Evolutionary conservation across 2,797 vertebrate species (phyloP), one percentile per base, ranked within the genome.

Genomic region (Streptopelia turtur): DNA sequence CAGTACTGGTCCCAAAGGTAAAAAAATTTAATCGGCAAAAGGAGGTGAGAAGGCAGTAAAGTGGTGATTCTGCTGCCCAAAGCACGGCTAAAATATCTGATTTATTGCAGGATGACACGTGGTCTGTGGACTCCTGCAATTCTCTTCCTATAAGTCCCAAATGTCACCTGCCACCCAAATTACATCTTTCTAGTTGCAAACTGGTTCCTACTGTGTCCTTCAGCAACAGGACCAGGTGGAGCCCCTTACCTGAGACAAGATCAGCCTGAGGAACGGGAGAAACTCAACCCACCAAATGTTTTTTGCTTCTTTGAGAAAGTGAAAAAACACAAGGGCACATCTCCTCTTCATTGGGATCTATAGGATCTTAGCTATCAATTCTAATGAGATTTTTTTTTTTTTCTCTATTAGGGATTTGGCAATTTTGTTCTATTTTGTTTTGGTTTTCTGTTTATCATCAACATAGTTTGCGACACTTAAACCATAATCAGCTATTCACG

Each of bases 1-100:
- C 0, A 11, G 2, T 2, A 0, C 31, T 53, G 31, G 6, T 37
- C 30, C 27, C 22, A 87, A 43, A 4, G 7, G 11, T 0, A 37
- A 52, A 76, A 69, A 50, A 2, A 31, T 39, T 4, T 5, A 56
- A 31, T 59, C 5, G 9, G 16, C 1, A 63, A 66, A 70, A 5
- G 2, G 13, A 79, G 13, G 18, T 77, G 28, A 63, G 49, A 37
- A 56, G 25, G 55, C 16, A 55, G 12, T 17, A 13, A 61, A 24
- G 22, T 3, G 6, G 5, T 45, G 35, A 35, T 65, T 85, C 52
- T 72, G 23, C 30, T 55, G 4, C 43, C n/a, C 25, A 15, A 47
- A 69, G 6, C 0, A 0, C 15, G 0, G 0, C 25, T 41, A 13
- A 57, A n/a, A 41, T 53, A n/a, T 6, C 13, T 5, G 1, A 6